Evolutionary conservation across 1,140 invertebrate genomes (phyloP).

Genomic region (Riptortus pedestris): DNA sequence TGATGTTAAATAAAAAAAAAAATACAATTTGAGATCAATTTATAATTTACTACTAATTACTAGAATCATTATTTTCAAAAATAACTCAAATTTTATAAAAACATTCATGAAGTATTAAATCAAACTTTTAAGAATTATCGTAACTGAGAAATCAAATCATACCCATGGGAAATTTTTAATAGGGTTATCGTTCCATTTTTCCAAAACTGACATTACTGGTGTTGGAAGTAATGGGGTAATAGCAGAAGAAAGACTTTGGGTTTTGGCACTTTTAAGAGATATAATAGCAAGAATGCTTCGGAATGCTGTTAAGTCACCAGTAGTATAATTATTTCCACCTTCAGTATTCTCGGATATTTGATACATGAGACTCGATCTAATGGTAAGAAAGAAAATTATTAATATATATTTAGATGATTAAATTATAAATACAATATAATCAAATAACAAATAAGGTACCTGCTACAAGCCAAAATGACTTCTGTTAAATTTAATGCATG

Average conservation of each 20-base stretch:
- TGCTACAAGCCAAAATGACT: constrained; percentile 42
- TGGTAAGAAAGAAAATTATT: background rate
- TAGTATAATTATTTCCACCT: constrained; percentile 40
- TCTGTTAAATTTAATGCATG: constrained; percentile 50
- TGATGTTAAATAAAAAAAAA: too few species aligned
- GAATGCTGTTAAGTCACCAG: constrained; percentile 43
- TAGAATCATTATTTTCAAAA: too few species aligned
- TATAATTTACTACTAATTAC: too few species aligned
- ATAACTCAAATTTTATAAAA: too few species aligned
- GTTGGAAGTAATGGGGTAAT: constrained; percentile 48
- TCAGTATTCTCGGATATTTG: constrained; percentile 43
- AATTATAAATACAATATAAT: too few species aligned
- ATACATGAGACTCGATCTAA: constrained; percentile 43
- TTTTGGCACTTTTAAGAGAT: constrained; percentile 42
- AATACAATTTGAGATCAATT: too few species aligned
- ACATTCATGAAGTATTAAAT: too few species aligned
- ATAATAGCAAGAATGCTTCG: constrained; percentile 50
- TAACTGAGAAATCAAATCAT: too few species aligned
- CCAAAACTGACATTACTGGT: constrained; percentile 46
- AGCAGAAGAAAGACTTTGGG: constrained; percentile 43
- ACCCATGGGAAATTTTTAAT: constrained; percentile 44
- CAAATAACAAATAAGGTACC: constrained; percentile 19
- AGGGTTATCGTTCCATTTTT: constrained; percentile 51
- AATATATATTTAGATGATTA: background rate
- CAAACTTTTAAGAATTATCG: too few species aligned